phyloP scores from a whole-genome alignment of 2,113 vertebrate species.

The Rhinogobius similis region DNA sequence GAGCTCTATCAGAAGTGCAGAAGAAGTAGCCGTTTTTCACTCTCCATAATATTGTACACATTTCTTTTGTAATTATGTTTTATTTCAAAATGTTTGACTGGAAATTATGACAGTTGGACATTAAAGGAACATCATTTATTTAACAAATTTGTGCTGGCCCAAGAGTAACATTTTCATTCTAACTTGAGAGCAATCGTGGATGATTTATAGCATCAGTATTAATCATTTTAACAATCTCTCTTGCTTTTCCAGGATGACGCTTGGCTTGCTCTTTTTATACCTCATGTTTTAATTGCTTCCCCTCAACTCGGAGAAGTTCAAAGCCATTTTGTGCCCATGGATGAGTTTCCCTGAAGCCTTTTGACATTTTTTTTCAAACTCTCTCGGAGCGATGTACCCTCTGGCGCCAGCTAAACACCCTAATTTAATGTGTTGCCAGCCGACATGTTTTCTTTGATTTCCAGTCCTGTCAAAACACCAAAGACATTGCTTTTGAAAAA shows the following conservation, averaged over 20 bases:
- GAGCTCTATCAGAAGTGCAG: no score
- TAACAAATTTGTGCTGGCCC: background rate
- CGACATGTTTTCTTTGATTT: conserved; percentile 53
- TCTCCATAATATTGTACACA: no score
- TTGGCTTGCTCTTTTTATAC: conserved; percentile 2
- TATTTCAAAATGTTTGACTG: no score
- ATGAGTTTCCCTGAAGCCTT: conserved; percentile 34
- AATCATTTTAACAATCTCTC: background rate
- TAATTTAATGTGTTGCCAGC: conserved; percentile 53
- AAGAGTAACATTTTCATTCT: no score
- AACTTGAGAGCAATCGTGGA: background rate
- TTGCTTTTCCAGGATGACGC: background rate
- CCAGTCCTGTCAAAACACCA: conserved; percentile 17
- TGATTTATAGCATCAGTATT: background rate
- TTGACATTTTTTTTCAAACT: conserved; percentile 9
- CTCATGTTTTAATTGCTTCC: conserved; percentile 15
- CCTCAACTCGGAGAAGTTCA: conserved; percentile 2
- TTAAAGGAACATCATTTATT: background rate
- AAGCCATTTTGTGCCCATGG: conserved; percentile 10
- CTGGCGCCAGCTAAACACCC: conserved; percentile 33
- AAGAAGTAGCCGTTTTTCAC: no score
- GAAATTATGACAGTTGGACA: background rate
- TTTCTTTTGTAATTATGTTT: no score
- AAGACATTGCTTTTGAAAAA: background rate
- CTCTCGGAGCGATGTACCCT: conserved; percentile 33